phyloP scores from a whole-genome alignment of 2,888 invertebrate genomes.

The Arge pagana region DNA sequence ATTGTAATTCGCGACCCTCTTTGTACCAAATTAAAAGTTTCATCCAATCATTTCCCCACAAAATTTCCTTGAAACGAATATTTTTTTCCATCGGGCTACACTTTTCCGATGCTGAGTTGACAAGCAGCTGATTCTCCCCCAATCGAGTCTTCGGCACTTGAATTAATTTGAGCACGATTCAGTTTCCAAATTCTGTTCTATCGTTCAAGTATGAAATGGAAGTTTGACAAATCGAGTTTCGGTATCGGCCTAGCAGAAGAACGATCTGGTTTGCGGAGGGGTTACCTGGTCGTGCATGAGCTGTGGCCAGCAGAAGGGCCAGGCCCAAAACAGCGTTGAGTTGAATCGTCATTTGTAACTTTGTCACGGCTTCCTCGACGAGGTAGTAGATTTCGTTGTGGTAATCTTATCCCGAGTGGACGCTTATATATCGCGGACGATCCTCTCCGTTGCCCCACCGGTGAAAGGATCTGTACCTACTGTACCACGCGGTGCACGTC shows the following conservation, averaged over 20 bases:
- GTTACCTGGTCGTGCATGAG: constrained; percentile 14
- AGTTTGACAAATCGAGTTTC: too few species aligned
- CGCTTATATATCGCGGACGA: constrained; percentile 18
- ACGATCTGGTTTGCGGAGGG: too few species aligned
- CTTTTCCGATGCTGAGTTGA: too few species aligned
- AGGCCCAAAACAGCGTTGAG: neutral
- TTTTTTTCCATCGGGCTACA: too few species aligned
- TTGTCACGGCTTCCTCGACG: neutral
- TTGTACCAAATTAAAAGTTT: too few species aligned
- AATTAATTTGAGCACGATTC: too few species aligned
- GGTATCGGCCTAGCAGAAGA: too few species aligned
- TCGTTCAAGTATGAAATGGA: neutral
- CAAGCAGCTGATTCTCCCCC: too few species aligned
- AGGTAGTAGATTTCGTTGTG: neutral
- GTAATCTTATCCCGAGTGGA: constrained; percentile 11
- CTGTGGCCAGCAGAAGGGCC: constrained; percentile 1
- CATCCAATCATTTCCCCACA: too few species aligned
- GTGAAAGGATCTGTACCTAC: constrained; percentile 15
- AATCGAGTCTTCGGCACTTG: too few species aligned
- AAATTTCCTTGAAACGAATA: too few species aligned
- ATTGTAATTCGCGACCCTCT: too few species aligned
- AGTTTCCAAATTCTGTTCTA: neutral
- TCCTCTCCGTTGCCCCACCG: constrained; percentile 1
- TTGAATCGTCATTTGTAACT: neutral
- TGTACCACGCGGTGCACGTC: neutral